Conservation (phyloP, 2,113 vertebrate genomes). For the Toxostoma redivivum region DNA sequence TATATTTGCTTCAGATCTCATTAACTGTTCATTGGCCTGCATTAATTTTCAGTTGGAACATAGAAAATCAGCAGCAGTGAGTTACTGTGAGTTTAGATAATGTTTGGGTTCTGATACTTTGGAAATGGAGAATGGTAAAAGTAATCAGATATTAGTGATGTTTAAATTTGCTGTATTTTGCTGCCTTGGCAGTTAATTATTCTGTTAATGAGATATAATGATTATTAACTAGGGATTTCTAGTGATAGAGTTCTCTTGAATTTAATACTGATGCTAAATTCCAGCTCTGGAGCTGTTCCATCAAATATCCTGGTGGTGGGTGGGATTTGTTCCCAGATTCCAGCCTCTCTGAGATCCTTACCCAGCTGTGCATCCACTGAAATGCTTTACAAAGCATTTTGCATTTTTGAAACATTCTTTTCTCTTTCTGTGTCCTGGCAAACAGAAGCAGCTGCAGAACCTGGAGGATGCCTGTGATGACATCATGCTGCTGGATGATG, state of each 20-base stretch:
- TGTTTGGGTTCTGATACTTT: neutral
- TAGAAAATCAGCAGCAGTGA: neutral
- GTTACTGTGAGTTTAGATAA: neutral
- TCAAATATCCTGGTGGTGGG: neutral
- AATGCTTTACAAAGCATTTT: too few species aligned
- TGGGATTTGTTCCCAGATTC: neutral
- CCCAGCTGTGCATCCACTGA: neutral
- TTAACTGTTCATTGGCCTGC: neutral
- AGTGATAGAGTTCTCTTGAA: neutral
- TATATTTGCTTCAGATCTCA: constrained; percentile 14
- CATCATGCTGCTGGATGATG: constrained; percentile 89
- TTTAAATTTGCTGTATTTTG: neutral
- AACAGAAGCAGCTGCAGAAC: constrained; percentile 92
- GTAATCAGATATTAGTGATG: too few species aligned
- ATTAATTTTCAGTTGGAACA: neutral
- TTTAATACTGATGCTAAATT: neutral
- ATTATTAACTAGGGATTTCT: neutral
- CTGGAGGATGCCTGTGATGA: constrained; percentile 94
- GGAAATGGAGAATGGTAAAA: neutral
- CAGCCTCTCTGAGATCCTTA: neutral
- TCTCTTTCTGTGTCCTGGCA: neutral
- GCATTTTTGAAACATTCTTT: too few species aligned
- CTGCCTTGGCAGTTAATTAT: neutral
- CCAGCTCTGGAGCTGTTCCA: neutral
- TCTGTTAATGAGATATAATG: neutral